Conservation (phyloP, 2,888 invertebrate genomes). For the Himalopsyche japonica region DNA sequence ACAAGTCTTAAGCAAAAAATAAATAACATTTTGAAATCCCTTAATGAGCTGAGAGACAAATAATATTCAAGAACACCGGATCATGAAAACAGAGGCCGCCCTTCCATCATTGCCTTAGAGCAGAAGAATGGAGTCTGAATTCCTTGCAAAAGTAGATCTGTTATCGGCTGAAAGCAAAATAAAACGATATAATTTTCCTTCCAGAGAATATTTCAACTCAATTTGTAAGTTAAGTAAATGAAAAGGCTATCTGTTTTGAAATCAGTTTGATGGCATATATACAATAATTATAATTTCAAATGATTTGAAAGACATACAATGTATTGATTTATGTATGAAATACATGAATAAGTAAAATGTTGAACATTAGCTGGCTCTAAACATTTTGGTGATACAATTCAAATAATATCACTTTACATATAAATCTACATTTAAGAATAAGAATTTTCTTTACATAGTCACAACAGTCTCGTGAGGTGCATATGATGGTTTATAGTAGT, state of each 20-base stretch:
- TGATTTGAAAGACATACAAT: no score
- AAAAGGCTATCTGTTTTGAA: no score
- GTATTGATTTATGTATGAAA: no score
- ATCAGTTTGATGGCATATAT: no score
- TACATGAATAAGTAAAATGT: no score
- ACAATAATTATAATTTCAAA: no score
- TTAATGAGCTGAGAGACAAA: background rate
- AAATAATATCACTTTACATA: no score
- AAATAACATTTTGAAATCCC: background rate
- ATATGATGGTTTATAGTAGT: background rate
- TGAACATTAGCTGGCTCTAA: no score
- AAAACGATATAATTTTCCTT: constrained; percentile 2
- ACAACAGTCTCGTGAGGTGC: background rate
- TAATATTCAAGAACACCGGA: background rate
- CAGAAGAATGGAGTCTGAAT: constrained; percentile 74
- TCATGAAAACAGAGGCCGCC: constrained; percentile 49
- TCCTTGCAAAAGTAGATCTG: constrained; percentile 68
- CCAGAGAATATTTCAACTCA: background rate
- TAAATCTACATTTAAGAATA: no score
- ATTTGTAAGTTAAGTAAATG: background rate
- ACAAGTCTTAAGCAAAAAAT: background rate
- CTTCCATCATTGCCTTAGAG: constrained; percentile 70
- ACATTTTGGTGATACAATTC: no score
- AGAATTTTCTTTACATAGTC: no score
- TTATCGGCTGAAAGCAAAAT: constrained; percentile 61